phyloP scores from a whole-genome alignment of 2,797 vertebrate species.

The Carapus acus region DNA sequence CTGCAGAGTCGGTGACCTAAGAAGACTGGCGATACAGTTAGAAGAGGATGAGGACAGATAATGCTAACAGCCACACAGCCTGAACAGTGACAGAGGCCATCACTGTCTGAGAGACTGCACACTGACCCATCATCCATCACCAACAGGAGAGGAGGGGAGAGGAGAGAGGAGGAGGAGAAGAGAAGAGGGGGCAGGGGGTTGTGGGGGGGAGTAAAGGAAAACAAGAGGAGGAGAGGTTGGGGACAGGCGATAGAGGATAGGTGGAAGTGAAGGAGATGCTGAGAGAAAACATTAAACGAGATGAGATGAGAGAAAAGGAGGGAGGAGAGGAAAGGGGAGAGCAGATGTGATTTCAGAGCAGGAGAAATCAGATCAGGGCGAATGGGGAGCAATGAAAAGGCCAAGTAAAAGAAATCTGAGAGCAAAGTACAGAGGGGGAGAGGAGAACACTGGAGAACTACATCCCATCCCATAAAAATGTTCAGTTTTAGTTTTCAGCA shows the following conservation, averaged over 20 bases:
- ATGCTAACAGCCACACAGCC: constrained; percentile 41
- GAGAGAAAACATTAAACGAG: too few relatives aligned
- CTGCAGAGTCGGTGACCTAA: constrained; percentile 25
- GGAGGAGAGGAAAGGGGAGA: constrained; percentile 1
- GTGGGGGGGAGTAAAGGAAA: constrained; percentile 1
- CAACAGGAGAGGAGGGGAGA: neutral
- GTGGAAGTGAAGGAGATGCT: neutral
- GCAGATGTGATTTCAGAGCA: constrained; percentile 16
- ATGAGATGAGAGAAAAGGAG: neutral
- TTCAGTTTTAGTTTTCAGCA: too few relatives aligned
- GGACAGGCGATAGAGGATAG: constrained; percentile 1
- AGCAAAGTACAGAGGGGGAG: neutral
- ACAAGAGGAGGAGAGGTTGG: neutral
- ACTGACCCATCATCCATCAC: constrained; percentile 60
- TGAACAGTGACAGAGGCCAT: constrained; percentile 58
- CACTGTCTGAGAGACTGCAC: constrained; percentile 52
- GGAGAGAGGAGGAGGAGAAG: neutral
- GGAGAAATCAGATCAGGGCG: constrained; percentile 14
- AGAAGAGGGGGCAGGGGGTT: constrained; percentile 2
- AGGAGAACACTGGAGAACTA: neutral
- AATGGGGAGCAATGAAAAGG: constrained; percentile 7
- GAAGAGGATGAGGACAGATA: constrained; percentile 30
- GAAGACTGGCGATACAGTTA: constrained; percentile 32
- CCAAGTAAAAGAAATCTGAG: constrained; percentile 2
- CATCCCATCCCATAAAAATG: too few relatives aligned